A percentile compares a stretch with the other conserved stretches of the same genome.
phyloP scores from a whole-genome alignment of 2,113 vertebrate species.

The Psophia crepitans region DNA sequence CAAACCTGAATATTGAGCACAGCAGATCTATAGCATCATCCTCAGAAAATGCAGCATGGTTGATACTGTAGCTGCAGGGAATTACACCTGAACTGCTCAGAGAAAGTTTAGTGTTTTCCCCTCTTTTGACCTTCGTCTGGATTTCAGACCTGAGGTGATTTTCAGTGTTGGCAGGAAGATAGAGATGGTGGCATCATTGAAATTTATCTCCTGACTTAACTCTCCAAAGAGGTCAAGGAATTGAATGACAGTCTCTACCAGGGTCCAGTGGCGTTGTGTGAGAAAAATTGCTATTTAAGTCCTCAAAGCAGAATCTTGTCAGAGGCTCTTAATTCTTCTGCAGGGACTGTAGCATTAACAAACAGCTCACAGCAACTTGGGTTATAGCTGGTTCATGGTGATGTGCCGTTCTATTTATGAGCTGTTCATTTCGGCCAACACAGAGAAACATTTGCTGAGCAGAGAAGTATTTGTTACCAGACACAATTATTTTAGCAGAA shows the following conservation, averaged over 20 bases:
- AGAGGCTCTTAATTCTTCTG: background rate
- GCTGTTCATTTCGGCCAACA: background rate
- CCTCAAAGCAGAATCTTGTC: background rate
- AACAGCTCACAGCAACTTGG: background rate
- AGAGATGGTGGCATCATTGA: background rate
- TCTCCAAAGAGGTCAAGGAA: slow-evolving; percentile 4
- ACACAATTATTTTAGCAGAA: background rate
- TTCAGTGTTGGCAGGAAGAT: background rate
- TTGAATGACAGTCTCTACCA: background rate
- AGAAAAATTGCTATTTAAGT: slow-evolving; percentile 28
- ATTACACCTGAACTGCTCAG: background rate
- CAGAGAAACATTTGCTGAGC: background rate
- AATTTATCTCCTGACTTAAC: slow-evolving; percentile 16
- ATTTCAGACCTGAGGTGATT: background rate
- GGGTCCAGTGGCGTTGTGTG: background rate
- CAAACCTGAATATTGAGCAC: background rate
- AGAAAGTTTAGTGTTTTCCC: background rate
- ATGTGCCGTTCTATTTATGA: background rate
- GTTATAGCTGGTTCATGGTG: background rate
- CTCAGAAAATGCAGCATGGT: background rate
- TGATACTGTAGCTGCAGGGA: background rate
- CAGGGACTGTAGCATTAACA: background rate
- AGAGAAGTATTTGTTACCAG: background rate
- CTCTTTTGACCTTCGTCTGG: background rate
- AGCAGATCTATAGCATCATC: background rate